Evolutionary conservation across 2,888 invertebrate genomes (phyloP), one percentile per base, ranked within the genome.

Genomic region (Drosophila cognata): DNA sequence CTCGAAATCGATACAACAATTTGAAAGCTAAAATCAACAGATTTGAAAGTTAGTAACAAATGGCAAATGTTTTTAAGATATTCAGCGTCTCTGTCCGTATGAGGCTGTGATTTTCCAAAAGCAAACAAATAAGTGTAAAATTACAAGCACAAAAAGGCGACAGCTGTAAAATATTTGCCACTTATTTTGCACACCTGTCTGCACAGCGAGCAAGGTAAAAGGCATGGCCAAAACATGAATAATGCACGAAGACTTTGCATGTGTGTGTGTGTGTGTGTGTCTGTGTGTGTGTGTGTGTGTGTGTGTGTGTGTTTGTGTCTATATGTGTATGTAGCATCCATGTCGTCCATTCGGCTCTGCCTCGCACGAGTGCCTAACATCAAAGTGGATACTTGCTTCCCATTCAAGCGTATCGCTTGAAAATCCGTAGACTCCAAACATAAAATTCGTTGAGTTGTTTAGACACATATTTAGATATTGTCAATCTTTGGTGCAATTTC

Each of bases 151-250:
- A 70, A 78, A 74, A 55, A 58, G 52, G 74, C 64, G 79, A 71
- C 74, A 89, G 66, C 77, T 82, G 88, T 89, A 57, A 89, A 87
- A 81, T 79, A 84, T 89, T 79, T 79, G 71, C 74, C 89, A 79
- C 72, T 66, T 82, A 88, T 89, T 89, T 88, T 88, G 83, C 88
- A 89, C 89, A 89, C 89, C 89, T 89, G 85, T 85, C 88, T 88
- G 88, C 65, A 71, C 77, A 82, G 41, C 52, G 60, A 55, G 56
- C 46, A 58, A 63, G 59, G 55, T 55, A 51, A 53, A 55, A 73
- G 69, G 59, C 64, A 70, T 80, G 41, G 51, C 59, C 56, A 53
- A 50, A 71, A 64, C 79, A 81, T 84, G 79, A 88, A 78, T 81
- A 87, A 84, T 84, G 70, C 78, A 78, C 58, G 41, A 60, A 57